These are phyloP conservation scores for Stenurella melanura DNA, from an alignment of 2,888 invertebrate genomes.

Conservation along the genomic window DNA sequence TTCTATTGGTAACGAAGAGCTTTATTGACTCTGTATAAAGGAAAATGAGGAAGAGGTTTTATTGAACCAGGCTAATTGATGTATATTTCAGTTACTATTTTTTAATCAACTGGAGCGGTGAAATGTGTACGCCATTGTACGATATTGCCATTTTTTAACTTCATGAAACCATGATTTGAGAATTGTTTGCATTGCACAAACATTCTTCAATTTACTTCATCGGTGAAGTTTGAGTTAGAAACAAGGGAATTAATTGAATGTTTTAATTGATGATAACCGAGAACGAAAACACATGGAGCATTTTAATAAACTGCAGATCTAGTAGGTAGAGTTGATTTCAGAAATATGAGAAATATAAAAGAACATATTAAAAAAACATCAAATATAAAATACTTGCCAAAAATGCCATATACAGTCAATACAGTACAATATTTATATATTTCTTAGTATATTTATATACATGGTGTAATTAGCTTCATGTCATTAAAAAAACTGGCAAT, in stretches of 20 bases:
- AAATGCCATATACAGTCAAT: too few relatives aligned
- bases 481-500: too few relatives aligned
- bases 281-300: too few relatives aligned
- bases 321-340: too few relatives aligned
- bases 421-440: too few relatives aligned
- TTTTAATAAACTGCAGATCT: too few relatives aligned
- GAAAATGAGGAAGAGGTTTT: conserved; percentile 13
- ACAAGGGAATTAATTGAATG: not conserved
- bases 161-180: not conserved
- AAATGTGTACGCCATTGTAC: not conserved
- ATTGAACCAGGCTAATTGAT: conserved; percentile 2
- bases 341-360: too few relatives aligned
- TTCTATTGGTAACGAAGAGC: conserved; percentile 5
- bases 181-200: not conserved
- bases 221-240: not conserved
- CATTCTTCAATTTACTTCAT: not conserved
- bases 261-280: too few relatives aligned
- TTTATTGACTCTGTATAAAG: conserved; percentile 13
- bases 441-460: too few relatives aligned
- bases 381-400: too few relatives aligned
- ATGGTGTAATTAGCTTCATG: too few relatives aligned
- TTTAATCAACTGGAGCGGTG: not conserved
- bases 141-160: not conserved
- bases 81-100: not conserved
- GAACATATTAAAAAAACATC: too few relatives aligned